Evolutionary conservation across 2,888 invertebrate genomes (phyloP), one percentile per base, ranked within the genome.

Genomic region (Hypena proboscidalis): DNA sequence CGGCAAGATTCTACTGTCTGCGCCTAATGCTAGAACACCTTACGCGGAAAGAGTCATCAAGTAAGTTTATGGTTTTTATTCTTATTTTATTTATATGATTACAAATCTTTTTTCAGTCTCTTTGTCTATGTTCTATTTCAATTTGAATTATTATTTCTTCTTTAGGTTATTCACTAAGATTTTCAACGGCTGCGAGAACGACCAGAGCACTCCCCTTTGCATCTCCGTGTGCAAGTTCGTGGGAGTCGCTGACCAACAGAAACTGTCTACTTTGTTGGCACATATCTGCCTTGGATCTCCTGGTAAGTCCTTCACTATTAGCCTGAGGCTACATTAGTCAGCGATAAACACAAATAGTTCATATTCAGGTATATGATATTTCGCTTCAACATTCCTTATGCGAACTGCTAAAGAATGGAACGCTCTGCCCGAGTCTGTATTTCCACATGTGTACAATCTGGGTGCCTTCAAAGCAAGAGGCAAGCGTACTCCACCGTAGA

Each of bases 1-100:
- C 23, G 95, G 96, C 0, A 95, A 95, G 52, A 92, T 97, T 7
- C 85, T 98, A 22, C 89, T 98, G 34, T 95, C 97, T 0, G 95
- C 97, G 2, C 94, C 97, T 0, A 95, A 94, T 39, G 94, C 95
- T 0, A 93, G 94, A 36, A 93, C 94, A 55, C 93, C 94, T n/a
- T 96, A 96, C 71, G 94, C 95, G 8, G 95, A 95, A 13, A 92
- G 94, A 67, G 95, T 97, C 25, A 91, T 98, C 49, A 96, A 87
- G 90, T 90, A 69, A 80, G 85, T 77, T 32, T 11, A 4, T 2
- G 3, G 15, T 1, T 10, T 7, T 15, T 29, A 17, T 17, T 17
- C 5, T 4, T 4, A 19, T 10, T 31, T 26, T 1, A 31, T 6
- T 38, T 4, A 38, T 17, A 17, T 17, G 17, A 17, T 3, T 17